Evolutionary conservation across 2,797 vertebrate species (phyloP).

Genomic region (Pangasius sanitwongsei): DNA sequence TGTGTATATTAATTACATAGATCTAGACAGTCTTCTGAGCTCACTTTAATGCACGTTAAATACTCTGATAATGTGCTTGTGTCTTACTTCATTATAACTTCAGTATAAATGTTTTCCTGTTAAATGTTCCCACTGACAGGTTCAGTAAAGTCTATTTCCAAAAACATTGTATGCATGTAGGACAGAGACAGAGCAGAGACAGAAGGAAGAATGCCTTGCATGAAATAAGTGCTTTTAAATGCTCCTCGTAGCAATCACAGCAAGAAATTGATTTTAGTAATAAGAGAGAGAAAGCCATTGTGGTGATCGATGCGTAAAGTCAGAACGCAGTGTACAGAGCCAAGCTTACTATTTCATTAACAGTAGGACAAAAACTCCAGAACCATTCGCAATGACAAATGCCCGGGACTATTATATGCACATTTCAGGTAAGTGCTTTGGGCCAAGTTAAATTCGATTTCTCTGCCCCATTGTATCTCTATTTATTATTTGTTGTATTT

Average conservation of each 20-base stretch:
- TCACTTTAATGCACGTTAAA: slow-evolving; percentile 24
- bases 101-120: slow-evolving; percentile 10
- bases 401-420: slow-evolving; percentile 64
- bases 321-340: slow-evolving; percentile 57
- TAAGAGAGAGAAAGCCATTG: slow-evolving; percentile 69
- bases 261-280: slow-evolving; percentile 68
- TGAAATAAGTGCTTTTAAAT: slow-evolving; percentile 63
- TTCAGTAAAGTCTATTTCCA: background rate
- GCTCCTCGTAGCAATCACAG: slow-evolving; percentile 63
- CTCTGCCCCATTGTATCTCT: slow-evolving; percentile 68
- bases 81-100: slow-evolving; percentile 22
- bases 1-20: background rate
- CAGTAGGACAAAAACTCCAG: slow-evolving; percentile 65
- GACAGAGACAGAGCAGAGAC: slow-evolving; percentile 43
- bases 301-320: slow-evolving; percentile 67
- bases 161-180: slow-evolving; percentile 21
- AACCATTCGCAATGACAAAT: slow-evolving; percentile 67
- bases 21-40: background rate
- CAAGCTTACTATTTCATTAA: slow-evolving; percentile 70
- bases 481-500: slow-evolving; percentile 70
- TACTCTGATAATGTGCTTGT: slow-evolving; percentile 11
- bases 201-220: slow-evolving; percentile 43
- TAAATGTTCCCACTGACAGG: slow-evolving; percentile 13
- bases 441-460: slow-evolving; percentile 70
- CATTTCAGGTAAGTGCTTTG: slow-evolving; percentile 69